A percentile compares a stretch with the other conserved stretches of the same genome.
These are phyloP conservation scores for Megaustenia siamemsis DNA, from an alignment of 2,888 invertebrate genomes.

Conservation along the genomic window DNA sequence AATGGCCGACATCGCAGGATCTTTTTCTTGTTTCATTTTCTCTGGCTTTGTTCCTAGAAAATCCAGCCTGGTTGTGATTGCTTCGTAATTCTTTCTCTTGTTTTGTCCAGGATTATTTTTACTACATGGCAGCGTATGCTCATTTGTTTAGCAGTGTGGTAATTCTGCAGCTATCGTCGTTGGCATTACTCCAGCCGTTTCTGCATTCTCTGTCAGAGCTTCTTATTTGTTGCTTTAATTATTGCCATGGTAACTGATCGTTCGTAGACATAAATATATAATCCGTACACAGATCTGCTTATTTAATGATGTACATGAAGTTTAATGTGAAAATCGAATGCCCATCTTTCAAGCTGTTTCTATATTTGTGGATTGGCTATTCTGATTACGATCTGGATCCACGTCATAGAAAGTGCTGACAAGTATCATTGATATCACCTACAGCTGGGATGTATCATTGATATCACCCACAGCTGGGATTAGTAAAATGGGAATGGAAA, in stretches of 20 bases:
- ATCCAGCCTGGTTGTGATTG: conserved; percentile 13
- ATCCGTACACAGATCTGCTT: neutral
- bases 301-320: too few relatives aligned
- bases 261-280: neutral
- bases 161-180: neutral
- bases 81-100: conserved; percentile 35
- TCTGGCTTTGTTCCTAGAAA: neutral
- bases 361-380: too few relatives aligned
- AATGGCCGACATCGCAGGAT: conserved; percentile 2
- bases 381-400: too few relatives aligned
- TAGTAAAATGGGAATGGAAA: too few relatives aligned
- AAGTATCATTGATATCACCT: too few relatives aligned
- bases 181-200: neutral
- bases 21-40: neutral
- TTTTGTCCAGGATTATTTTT: conserved; percentile 25
- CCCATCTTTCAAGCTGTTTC: too few relatives aligned
- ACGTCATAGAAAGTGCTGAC: too few relatives aligned
- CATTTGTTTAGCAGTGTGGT: conserved; percentile 24
- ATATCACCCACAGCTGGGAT: too few relatives aligned
- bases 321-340: too few relatives aligned
- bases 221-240: neutral
- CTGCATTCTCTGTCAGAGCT: neutral
- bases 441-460: too few relatives aligned
- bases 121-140: neutral
- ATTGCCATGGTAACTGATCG: neutral